Conservation (phyloP, 2,113 vertebrate species). For the Rhea pennata region DNA sequence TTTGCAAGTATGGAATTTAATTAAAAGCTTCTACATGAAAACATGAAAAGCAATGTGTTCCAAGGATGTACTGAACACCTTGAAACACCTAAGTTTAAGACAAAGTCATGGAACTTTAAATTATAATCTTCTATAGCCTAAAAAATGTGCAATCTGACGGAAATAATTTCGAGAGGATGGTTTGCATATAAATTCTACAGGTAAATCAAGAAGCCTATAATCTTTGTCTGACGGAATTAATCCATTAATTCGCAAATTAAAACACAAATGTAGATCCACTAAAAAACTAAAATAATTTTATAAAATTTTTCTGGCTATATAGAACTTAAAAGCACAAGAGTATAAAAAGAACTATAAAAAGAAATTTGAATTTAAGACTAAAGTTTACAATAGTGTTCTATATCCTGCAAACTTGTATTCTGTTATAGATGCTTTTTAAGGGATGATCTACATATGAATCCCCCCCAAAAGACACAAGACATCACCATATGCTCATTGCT, state of each 20-base stretch:
- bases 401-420: neutral
- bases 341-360: neutral
- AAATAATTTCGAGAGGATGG: neutral
- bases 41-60: neutral
- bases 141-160: neutral
- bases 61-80: neutral
- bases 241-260: constrained; percentile 28
- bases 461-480: neutral
- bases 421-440: neutral
- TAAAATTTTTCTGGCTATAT: neutral
- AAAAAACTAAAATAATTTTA: neutral
- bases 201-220: neutral
- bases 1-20: neutral
- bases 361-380: neutral
- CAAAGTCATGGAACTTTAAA: neutral
- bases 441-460: accelerated
- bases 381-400: neutral
- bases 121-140: neutral
- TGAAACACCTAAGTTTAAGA: neutral
- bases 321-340: neutral
- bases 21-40: neutral
- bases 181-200: neutral
- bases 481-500: neutral
- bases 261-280: neutral
- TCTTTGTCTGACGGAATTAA: constrained; percentile 33